Percentiles rank a stretch among this genome's conserved stretches.
phyloP scores from a whole-genome alignment of 1,140 invertebrate genomes.

The Heliconius congener region DNA sequence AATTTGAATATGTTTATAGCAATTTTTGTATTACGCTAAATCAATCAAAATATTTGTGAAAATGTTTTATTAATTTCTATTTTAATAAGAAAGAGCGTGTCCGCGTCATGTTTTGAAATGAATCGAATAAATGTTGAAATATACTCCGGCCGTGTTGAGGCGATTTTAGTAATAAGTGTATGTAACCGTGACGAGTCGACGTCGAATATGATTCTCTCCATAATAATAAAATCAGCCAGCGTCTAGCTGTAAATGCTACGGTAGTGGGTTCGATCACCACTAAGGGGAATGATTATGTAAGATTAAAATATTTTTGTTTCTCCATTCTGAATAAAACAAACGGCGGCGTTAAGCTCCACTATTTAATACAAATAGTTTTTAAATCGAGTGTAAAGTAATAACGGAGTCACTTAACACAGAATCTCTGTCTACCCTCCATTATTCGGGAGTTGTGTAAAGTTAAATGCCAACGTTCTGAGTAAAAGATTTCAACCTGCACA shows the following conservation, averaged over 20 bases:
- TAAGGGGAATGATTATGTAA: neutral
- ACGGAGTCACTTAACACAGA: no score
- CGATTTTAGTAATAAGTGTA: slow-evolving; percentile 6
- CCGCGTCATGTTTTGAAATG: neutral
- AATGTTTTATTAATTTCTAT: neutral
- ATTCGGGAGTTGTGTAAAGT: no score
- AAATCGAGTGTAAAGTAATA: no score
- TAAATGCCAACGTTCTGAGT: no score
- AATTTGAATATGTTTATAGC: neutral
- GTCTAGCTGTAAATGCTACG: neutral
- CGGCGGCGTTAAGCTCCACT: neutral
- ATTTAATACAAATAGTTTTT: neutral
- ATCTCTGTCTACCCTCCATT: no score
- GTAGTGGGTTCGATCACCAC: neutral
- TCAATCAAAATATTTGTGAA: neutral
- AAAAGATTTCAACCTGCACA: neutral
- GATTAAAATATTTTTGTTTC: neutral
- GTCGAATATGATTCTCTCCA: slow-evolving; percentile 16
- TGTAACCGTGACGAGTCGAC: slow-evolving; percentile 29
- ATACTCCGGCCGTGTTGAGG: neutral
- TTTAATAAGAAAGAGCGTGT: neutral
- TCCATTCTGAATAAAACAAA: neutral
- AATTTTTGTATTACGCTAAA: neutral
- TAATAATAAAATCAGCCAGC: neutral
- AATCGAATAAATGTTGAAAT: neutral